phyloP scores from a whole-genome alignment of 2,797 vertebrate species.

The Otus scops region DNA sequence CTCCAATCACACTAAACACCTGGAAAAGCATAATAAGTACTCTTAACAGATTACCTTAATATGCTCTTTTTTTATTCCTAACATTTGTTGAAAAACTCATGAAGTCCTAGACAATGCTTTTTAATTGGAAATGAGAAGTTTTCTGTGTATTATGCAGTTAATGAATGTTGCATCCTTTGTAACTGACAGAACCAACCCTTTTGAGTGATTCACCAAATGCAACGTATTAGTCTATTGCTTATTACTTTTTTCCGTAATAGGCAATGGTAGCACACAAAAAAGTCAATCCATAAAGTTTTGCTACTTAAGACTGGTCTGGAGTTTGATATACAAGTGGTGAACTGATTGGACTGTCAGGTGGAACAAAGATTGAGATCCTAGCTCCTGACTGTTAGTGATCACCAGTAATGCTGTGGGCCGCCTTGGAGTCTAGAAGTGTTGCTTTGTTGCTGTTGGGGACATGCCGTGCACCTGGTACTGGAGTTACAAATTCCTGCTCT shows the following conservation, averaged over 20 bases:
- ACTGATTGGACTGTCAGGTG: not conserved
- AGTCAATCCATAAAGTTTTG: not conserved
- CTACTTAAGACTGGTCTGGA: not conserved
- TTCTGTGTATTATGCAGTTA: not conserved
- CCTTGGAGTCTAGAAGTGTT: not conserved
- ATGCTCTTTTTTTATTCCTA: not conserved
- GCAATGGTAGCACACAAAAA: not conserved
- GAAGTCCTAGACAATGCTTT: not conserved
- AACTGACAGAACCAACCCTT: not conserved
- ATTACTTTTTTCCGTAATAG: not conserved
- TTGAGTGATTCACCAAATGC: not conserved
- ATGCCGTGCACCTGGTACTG: accelerated
- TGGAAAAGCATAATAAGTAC: slow-evolving; percentile 53
- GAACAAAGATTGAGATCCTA: not conserved
- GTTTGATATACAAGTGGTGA: not conserved
- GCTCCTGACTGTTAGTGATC: not conserved
- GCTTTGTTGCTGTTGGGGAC: not conserved
- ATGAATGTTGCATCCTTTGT: not conserved
- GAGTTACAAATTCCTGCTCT: accelerated
- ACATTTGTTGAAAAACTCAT: slow-evolving; percentile 45
- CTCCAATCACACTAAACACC: slow-evolving; percentile 67
- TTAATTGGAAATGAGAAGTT: slow-evolving; percentile 3
- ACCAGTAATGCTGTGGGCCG: not conserved
- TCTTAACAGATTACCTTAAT: slow-evolving; percentile 59
- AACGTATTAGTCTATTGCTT: not conserved